Conservation (phyloP, 1,140 invertebrate species). For the Spodoptera frugiperda region DNA sequence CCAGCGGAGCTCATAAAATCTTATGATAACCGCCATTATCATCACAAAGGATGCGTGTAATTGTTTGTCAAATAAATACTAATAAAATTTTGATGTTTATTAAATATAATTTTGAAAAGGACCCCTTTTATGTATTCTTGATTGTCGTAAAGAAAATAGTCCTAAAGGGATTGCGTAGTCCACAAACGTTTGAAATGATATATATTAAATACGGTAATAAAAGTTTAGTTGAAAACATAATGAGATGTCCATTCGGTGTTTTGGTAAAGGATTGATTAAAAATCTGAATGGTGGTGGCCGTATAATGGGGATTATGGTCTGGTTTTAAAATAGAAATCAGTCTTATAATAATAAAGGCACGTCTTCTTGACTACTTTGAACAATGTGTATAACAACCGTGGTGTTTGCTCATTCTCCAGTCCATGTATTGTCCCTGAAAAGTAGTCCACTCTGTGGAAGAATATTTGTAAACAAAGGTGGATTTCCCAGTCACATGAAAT, state of each 20-base stretch:
- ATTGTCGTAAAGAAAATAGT: slow-evolving; percentile 58
- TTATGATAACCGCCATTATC: slow-evolving; percentile 79
- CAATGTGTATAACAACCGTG: too few relatives aligned
- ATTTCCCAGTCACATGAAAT: too few relatives aligned
- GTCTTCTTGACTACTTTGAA: too few relatives aligned
- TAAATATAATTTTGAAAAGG: slow-evolving; percentile 78
- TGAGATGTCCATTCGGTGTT: not conserved
- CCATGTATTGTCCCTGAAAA: too few relatives aligned
- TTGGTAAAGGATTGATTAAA: not conserved
- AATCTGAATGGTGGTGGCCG: not conserved
- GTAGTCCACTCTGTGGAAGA: too few relatives aligned
- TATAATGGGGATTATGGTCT: not conserved
- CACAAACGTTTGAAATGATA: not conserved
- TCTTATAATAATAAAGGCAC: too few relatives aligned
- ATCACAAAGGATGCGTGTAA: slow-evolving; percentile 83
- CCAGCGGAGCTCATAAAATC: slow-evolving; percentile 70
- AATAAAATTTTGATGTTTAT: slow-evolving; percentile 82
- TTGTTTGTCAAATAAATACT: slow-evolving; percentile 85
- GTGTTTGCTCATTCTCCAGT: too few relatives aligned
- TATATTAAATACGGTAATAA: slow-evolving; percentile 2
- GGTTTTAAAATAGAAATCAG: too few relatives aligned
- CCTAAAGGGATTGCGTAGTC: slow-evolving; percentile 33
- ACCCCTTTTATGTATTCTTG: slow-evolving; percentile 62
- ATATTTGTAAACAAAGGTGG: too few relatives aligned
- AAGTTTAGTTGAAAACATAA: slow-evolving; percentile 17